Conservation (phyloP, 2,888 invertebrate genomes). For the Meghimatium bilineatum region DNA sequence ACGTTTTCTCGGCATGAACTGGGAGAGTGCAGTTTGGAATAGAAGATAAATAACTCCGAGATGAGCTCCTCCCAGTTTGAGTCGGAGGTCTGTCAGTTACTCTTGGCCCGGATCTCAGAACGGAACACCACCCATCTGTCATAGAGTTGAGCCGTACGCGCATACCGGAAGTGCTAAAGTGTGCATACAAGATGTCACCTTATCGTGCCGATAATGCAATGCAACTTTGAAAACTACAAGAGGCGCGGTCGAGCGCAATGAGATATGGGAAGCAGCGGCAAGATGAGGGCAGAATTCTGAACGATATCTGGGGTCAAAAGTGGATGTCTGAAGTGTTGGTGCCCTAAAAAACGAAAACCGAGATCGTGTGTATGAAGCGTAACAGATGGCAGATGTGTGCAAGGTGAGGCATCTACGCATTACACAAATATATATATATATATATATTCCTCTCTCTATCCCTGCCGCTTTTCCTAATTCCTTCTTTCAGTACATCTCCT, state of each 20-base stretch:
- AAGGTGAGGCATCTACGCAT: neutral
- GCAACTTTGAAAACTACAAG: neutral
- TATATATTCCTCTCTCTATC: neutral
- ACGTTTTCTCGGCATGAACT: neutral
- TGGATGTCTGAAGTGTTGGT: too few species aligned
- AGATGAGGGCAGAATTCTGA: neutral
- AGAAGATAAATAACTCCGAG: neutral
- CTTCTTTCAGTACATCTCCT: conserved; percentile 19
- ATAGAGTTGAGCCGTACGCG: neutral
- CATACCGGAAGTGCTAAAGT: conserved; percentile 44
- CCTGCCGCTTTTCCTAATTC: neutral
- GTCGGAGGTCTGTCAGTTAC: neutral
- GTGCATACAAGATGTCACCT: conserved; percentile 44
- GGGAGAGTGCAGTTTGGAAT: neutral
- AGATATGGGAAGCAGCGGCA: neutral
- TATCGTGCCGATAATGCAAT: conserved; percentile 24
- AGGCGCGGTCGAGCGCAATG: neutral
- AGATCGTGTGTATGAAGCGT: too few species aligned
- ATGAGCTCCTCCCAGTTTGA: neutral
- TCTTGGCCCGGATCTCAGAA: neutral
- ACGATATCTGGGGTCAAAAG: too few species aligned
- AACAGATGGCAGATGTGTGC: too few species aligned
- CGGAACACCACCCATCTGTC: conserved; percentile 38
- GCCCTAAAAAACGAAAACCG: too few species aligned
- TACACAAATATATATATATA: neutral